Base-by-base conservation (phyloP, 2,888 invertebrate genomes). In the Drosophila barbarae region DNA sequence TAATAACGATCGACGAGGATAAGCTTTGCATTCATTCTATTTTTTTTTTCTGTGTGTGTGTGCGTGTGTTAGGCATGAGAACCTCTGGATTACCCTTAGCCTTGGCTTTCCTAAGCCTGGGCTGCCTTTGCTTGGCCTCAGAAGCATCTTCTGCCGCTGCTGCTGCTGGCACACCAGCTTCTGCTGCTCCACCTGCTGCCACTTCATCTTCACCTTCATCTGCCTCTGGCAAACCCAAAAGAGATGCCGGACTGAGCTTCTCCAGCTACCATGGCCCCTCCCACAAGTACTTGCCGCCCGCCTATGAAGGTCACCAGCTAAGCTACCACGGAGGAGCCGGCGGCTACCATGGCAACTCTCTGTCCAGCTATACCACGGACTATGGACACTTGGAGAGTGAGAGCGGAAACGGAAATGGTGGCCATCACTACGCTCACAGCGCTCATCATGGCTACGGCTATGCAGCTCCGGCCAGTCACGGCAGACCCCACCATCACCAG, bases 231-330 rank as follows among this genome's bases (percentile, higher is more conserved):
- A 87, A 87, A 32, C 69, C 76, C 5, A 85, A 87, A 59, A 76
- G 87, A 23, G 87, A 87, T 46, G 87, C 84, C 5, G 75, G 78
- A 0, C 26, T 84, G 1, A 72, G 77, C 39, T 74, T 69, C 42
- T 30, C 59, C 9, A 58, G 66, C 15, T 86, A 86, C 32, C 80
- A 86, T 57, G 87, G 86, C 30, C 86, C 87, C 50, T 86, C 87
- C 6, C 79, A 87, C 60, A 87, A 86, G 53, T 87, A 87, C 26
- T 54, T 87, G 69, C 87, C 87, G 5, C 87, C 87, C 2, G 55
- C 46, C 73, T 23, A 72, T 68, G 59, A 74, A 49, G 56, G 12
- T 12, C 35, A n/a, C 12, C 34, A 51, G 15, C 34, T 60, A 10
- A 60, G 54, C 13, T 38, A 32, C 10, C 51, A 64, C 23, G 44